A percentile compares a stretch with the other conserved stretches of the same genome.
Conservation (phyloP, 2,797 vertebrate species). For the Telmatherina bonti region DNA sequence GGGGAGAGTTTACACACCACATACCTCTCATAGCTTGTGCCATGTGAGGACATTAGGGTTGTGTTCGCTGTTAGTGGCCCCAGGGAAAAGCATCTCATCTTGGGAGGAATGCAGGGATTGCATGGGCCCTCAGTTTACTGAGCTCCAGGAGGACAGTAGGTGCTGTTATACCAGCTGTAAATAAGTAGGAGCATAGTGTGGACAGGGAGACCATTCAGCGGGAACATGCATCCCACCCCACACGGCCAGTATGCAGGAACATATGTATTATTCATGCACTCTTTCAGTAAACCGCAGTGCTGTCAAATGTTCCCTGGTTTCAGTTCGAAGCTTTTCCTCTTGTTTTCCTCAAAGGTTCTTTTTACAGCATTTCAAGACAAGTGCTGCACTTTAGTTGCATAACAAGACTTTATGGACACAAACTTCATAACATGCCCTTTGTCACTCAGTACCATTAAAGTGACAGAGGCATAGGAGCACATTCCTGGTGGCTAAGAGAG, state of each 20-base stretch:
- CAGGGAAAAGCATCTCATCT: conserved; percentile 65
- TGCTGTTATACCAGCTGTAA: conserved; percentile 76
- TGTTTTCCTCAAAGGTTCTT: conserved; percentile 15
- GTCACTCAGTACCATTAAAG: conserved; percentile 18
- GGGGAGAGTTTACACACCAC: conserved; percentile 52
- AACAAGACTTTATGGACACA: conserved; percentile 33
- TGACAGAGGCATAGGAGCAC: conserved; percentile 34
- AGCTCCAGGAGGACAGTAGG: conserved; percentile 65
- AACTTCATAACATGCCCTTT: conserved; percentile 18
- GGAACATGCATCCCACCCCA: conserved; percentile 22
- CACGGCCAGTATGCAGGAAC: conserved; percentile 3
- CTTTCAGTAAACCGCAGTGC: conserved; percentile 18
- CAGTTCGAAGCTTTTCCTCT: not conserved
- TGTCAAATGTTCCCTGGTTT: not conserved
- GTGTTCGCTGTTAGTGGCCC: conserved; percentile 53
- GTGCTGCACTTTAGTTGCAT: conserved; percentile 20
- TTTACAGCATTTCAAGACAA: conserved; percentile 5
- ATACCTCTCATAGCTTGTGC: conserved; percentile 71
- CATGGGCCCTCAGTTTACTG: conserved; percentile 44
- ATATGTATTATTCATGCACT: conserved; percentile 27
- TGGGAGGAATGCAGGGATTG: conserved; percentile 74
- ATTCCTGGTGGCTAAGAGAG: conserved; percentile 46
- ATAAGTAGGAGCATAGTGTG: conserved; percentile 31
- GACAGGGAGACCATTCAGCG: conserved; percentile 52
- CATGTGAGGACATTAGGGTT: conserved; percentile 65